These are phyloP conservation scores for Elegia similella DNA, from an alignment of 2,888 invertebrate species.

Conservation along the genomic window DNA sequence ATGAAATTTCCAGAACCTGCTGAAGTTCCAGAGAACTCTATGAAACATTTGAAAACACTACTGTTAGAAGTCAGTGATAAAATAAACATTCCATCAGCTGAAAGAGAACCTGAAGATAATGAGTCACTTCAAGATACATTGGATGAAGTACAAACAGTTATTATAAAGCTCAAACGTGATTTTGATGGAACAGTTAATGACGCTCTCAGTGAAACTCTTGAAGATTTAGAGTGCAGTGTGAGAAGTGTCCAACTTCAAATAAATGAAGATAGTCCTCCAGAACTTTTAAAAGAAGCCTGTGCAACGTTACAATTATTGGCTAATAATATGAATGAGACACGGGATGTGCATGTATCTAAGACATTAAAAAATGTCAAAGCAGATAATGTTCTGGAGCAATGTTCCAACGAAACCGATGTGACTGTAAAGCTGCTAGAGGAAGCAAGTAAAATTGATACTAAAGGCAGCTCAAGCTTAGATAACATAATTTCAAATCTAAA, in stretches of 20 bases:
- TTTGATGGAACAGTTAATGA: constrained; percentile 59
- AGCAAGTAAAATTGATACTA: constrained; percentile 55
- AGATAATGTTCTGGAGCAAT: constrained; percentile 43
- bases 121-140: constrained; percentile 57
- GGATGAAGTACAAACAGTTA: constrained; percentile 73
- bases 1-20: constrained; percentile 34
- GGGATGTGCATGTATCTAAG: constrained; percentile 37
- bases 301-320: constrained; percentile 62
- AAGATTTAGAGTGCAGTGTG: constrained; percentile 77
- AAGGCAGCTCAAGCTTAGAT: constrained; percentile 36
- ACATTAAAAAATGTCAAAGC: constrained; percentile 29
- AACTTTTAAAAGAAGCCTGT: constrained; percentile 65
- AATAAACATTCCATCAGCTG: constrained; percentile 38
- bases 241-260: constrained; percentile 74
- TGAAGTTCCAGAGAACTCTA: constrained; percentile 39
- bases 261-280: constrained; percentile 63
- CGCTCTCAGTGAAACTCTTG: constrained; percentile 70
- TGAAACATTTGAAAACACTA: constrained; percentile 49
- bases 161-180: constrained; percentile 68
- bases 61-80: constrained; percentile 57
- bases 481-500: constrained; percentile 44
- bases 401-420: constrained; percentile 50
- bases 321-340: constrained; percentile 52
- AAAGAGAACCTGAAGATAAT: constrained; percentile 41
- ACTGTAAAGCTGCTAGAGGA: constrained; percentile 65